phyloP scores from a whole-genome alignment of 2,113 vertebrate species.

The Struthidea cinerea region DNA sequence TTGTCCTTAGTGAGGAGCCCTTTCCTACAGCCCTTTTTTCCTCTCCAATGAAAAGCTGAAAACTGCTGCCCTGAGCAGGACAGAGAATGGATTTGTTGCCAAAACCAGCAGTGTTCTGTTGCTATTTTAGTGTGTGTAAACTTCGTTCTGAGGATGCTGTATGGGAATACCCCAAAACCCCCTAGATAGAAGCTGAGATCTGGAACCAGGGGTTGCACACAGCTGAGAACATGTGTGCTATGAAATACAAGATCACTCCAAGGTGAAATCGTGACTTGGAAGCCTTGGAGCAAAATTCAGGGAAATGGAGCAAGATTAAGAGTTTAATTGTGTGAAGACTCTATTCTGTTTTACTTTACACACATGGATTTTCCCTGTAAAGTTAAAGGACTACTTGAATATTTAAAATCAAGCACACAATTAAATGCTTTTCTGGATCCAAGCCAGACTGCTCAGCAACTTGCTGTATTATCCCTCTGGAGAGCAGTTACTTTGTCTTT shows the following conservation, averaged over 20 bases:
- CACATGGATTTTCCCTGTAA: not conserved
- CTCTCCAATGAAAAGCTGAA: not conserved
- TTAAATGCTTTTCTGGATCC: slow-evolving; percentile 11
- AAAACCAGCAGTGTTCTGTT: not conserved
- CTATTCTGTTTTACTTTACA: not conserved
- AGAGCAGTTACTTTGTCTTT: slow-evolving; percentile 27
- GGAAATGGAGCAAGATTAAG: not conserved
- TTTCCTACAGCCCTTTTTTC: not conserved
- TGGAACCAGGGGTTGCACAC: not conserved
- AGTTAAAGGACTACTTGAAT: not conserved
- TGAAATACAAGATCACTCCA: not conserved
- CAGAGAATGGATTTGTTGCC: not conserved
- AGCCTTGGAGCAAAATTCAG: not conserved
- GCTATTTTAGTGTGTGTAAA: not conserved
- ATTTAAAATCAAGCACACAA: slow-evolving; percentile 8
- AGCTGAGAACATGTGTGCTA: not conserved
- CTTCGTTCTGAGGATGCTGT: not conserved
- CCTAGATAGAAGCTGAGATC: not conserved
- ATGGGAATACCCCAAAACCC: not conserved
- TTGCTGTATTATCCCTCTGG: not conserved
- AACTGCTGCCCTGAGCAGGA: not conserved
- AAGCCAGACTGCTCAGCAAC: slow-evolving; percentile 2
- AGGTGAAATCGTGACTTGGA: not conserved
- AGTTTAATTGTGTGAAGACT: not conserved
- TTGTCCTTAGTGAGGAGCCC: not conserved